Percentiles rank a stretch among this genome's conserved stretches.
phyloP scores from a whole-genome alignment of 2,888 invertebrate species.

The Dilophus febrilis region DNA sequence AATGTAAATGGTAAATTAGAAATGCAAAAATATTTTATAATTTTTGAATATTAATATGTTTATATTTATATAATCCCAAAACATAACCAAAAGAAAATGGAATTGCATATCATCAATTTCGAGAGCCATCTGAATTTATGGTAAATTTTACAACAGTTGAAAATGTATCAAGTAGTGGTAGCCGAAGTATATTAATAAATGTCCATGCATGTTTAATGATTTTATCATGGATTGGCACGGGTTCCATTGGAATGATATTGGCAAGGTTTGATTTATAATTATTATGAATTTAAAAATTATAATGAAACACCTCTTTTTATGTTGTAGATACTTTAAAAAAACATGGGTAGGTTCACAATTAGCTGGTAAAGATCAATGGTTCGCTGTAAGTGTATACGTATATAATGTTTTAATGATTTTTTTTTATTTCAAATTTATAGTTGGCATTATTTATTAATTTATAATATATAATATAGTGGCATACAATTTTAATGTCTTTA shows the following conservation, averaged over 20 bases:
- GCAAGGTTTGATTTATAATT: background rate
- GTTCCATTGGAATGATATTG: constrained; percentile 58
- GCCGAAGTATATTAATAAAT: constrained; percentile 37
- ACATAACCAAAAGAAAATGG: too few relatives aligned
- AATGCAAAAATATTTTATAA: too few relatives aligned
- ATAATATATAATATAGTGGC: constrained; percentile 39
- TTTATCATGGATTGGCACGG: constrained; percentile 63
- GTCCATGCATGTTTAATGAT: constrained; percentile 67
- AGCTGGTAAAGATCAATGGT: constrained; percentile 72
- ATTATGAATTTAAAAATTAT: background rate
- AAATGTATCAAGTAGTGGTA: background rate
- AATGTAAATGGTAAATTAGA: too few relatives aligned
- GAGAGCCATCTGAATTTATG: too few relatives aligned
- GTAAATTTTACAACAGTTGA: background rate
- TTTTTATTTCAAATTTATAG: too few relatives aligned
- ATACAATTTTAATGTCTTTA: constrained; percentile 57
- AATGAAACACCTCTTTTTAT: background rate
- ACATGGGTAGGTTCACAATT: constrained; percentile 59
- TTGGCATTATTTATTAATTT: too few relatives aligned
- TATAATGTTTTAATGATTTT: too few relatives aligned
- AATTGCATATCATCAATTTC: too few relatives aligned
- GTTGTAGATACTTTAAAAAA: constrained; percentile 45
- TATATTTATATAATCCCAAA: too few relatives aligned
- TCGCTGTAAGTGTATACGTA: constrained; percentile 62
- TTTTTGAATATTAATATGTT: too few relatives aligned